phyloP scores from a whole-genome alignment of 2,113 vertebrate species.

The Euleptes europaea region DNA sequence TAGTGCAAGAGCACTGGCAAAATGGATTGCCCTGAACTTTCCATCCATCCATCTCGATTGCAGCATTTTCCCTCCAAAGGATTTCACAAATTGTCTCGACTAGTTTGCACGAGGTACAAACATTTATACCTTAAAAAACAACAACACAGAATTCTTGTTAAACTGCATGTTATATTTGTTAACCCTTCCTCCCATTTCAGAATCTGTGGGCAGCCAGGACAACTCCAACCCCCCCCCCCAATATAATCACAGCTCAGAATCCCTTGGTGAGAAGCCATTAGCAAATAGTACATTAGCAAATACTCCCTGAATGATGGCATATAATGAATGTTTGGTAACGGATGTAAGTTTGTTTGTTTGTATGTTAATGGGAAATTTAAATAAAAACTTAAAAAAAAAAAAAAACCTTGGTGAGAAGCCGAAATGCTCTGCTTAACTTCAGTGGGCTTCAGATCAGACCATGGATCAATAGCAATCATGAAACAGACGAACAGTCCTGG shows the following conservation, averaged over 20 bases:
- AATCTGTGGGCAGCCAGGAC: not conserved
- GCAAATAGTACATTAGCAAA: no score
- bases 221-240: not conserved
- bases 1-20: conserved; percentile 7
- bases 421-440: not conserved
- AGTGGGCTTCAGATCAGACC: conserved; percentile 23
- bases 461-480: conserved; percentile 29
- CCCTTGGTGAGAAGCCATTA: not conserved
- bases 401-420: conserved; percentile 10
- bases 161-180: not conserved
- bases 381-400: no score
- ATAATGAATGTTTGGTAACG: no score
- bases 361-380: no score
- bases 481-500: conserved; percentile 8
- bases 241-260: not conserved
- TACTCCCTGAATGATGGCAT: no score
- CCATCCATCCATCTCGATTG: conserved; percentile 1
- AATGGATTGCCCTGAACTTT: not conserved
- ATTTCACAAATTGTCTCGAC: not conserved
- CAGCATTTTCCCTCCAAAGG: conserved; percentile 7
- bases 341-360: no score
- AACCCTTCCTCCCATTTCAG: not conserved
- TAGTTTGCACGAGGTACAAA: not conserved
- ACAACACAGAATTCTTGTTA: not conserved
- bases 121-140: not conserved